Conservation (phyloP, 2,888 invertebrate genomes). For the Mythimna loreyi region DNA sequence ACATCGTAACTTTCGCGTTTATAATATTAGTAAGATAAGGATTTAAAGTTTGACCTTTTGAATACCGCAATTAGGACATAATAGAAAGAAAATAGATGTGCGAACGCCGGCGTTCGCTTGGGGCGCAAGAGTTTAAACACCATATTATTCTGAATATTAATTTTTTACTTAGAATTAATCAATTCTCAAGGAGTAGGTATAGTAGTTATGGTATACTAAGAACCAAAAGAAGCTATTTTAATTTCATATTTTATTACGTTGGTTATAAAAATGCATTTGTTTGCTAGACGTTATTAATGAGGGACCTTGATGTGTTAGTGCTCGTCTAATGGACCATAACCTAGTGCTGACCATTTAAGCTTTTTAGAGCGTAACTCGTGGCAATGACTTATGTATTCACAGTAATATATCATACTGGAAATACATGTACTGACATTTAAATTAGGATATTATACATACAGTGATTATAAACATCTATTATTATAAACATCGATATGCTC, state of each 20-base stretch:
- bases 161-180: not conserved
- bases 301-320: constrained; percentile 44
- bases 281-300: constrained; percentile 24
- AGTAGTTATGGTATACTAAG: not conserved
- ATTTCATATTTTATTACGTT: constrained; percentile 19
- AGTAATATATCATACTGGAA: constrained; percentile 14
- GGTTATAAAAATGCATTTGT: constrained; percentile 14
- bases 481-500: not conserved
- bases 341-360: constrained; percentile 16
- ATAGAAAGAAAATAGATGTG: no score
- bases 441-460: constrained; percentile 5
- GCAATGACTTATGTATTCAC: constrained; percentile 33
- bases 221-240: constrained; percentile 6
- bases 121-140: no score
- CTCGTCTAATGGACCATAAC: constrained; percentile 44
- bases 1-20: no score
- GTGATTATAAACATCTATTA: not conserved
- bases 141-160: no score
- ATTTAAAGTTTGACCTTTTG: no score
- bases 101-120: no score
- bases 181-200: not conserved
- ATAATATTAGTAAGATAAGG: no score
- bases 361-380: constrained; percentile 54
- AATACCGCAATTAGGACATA: no score
- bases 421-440: constrained; percentile 28